Conservation (phyloP, 2,113 vertebrate genomes). For the Motacilla tschutschensis region DNA sequence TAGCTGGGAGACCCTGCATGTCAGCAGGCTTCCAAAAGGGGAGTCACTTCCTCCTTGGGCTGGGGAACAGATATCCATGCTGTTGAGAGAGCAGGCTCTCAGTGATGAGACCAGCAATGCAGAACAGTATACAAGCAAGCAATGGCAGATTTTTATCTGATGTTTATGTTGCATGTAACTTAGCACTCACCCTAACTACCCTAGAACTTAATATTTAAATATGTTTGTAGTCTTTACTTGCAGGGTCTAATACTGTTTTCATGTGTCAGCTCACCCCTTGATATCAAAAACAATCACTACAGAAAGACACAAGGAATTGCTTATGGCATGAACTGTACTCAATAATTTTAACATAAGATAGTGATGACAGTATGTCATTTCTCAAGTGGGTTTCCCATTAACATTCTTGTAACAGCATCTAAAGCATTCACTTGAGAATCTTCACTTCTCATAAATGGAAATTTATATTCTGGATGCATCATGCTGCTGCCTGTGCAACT, state of each 20-base stretch:
- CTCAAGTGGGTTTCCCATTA: background rate
- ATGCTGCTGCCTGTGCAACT: background rate
- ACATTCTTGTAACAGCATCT: background rate
- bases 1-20: background rate
- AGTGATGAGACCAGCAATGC: background rate
- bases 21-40: background rate
- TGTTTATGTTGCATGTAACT: background rate
- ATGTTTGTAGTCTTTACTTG: background rate
- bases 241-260: background rate
- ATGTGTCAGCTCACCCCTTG: background rate
- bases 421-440: background rate
- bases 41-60: background rate
- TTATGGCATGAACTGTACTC: background rate
- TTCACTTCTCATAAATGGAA: background rate
- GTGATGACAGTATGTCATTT: background rate
- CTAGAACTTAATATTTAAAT: background rate
- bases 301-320: background rate
- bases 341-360: background rate
- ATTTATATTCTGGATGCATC: background rate
- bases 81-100: fast-evolving
- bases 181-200: background rate
- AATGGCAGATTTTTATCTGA: background rate
- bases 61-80: fast-evolving
- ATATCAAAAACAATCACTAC: background rate
- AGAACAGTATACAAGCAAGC: background rate